Base-by-base conservation (phyloP, 2,797 vertebrate genomes). In the Heliangelus exortis region DNA sequence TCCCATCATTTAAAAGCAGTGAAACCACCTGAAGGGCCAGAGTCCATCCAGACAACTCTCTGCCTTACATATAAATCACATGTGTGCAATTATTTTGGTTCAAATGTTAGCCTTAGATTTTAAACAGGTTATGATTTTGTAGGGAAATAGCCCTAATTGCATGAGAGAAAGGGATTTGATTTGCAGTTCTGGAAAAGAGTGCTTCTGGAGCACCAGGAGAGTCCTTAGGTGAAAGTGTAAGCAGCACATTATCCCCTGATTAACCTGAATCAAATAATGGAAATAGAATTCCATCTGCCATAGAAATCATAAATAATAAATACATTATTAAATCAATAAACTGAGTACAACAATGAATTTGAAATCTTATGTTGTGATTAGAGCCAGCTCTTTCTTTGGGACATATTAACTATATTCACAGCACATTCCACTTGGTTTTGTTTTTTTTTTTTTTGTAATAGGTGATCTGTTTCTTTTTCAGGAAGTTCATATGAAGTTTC, bases 401-500 rank as follows among this genome's bases (percentile, higher is more conserved):
- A 91, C 12, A 7, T 71, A 90, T 89, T 93, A 94, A 92, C 61
- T 83, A 31, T 55, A 89, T 84, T 95, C 90, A 61, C 76, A 91
- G 89, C 61, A 85, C 92, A 92, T 93, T 95, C 66, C 92, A 86
- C 88, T 84, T 91, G 74, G 18, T n/a, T n/a, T n/a, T n/a, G 45
- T 82, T 41, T 11, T 13, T 41, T 5, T 41, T 41, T 41, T 41
- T 39, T 92, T 92, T 95, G 90, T 80, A 93, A 90, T 93, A 90
- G 93, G 96, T 92, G 92, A 93, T 96, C 95, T 97, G 95, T 91
- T 97, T 97, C 95, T 89, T 85, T 97, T 96, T 95, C 92, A 95
- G 95, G 94, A 97, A 95, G 93, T 97, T 95, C 93, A 84, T 50
- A 33, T n/a, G 85, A 96, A 96, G 94, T 95, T 96, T 95, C 92